Percentiles rank a stretch among this genome's conserved stretches.
These are phyloP conservation scores for Zenarchopterus dispar DNA, from an alignment of 2,797 vertebrate species.

Conservation along the genomic window DNA sequence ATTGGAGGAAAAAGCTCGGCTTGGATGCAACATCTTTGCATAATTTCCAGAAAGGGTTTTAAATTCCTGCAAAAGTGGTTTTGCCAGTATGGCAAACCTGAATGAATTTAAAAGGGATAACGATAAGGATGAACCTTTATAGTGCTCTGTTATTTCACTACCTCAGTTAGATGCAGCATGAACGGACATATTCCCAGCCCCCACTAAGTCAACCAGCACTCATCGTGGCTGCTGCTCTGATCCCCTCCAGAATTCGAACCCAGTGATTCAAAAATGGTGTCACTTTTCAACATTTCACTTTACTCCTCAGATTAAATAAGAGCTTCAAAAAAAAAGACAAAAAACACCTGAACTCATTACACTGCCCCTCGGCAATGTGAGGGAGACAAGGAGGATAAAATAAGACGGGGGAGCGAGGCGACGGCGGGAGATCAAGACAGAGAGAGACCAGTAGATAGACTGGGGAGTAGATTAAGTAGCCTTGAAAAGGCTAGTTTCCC, in stretches of 20 bases:
- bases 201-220: conserved; percentile 5
- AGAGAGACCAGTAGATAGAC: conserved; percentile 36
- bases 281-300: conserved; percentile 42
- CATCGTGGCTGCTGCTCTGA: conserved; percentile 13
- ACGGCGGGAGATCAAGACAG: conserved; percentile 22
- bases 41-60: neutral
- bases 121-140: no score
- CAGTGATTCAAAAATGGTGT: conserved; percentile 36
- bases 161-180: no score
- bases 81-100: neutral
- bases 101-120: no score
- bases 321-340: conserved; percentile 29
- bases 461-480: conserved; percentile 70
- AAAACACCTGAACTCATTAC: conserved; percentile 39
- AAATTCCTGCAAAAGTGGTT: neutral
- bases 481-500: conserved; percentile 63
- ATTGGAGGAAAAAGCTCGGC: neutral
- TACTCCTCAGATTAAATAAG: neutral
- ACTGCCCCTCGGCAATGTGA: conserved; percentile 7
- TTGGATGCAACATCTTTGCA: neutral
- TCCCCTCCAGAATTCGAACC: conserved; percentile 13
- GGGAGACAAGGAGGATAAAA: conserved; percentile 14
- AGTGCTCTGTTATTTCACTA: no score
- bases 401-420: conserved; percentile 14
- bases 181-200: no score